Evolutionary conservation across 2,888 invertebrate genomes (phyloP), one percentile per base, ranked within the genome.

Genomic region (Sphaeridia pumilis): DNA sequence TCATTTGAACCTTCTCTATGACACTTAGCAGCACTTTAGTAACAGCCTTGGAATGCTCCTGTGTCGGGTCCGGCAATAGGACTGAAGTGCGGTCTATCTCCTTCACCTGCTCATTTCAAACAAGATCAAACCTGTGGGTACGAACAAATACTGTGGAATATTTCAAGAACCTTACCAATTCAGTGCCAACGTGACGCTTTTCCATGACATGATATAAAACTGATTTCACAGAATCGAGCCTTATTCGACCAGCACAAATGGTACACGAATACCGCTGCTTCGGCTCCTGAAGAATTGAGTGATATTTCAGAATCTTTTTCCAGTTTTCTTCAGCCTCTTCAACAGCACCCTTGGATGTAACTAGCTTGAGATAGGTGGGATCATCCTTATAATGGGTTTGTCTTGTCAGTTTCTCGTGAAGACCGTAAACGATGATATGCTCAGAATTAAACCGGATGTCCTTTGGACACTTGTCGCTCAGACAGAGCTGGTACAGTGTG

Each of bases 381-480:
- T n/a, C n/a, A n/a, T n/a, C n/a, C n/a, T n/a, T n/a, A n/a, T n/a
- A n/a, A n/a, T n/a, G n/a, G n/a, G n/a, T n/a, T n/a, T n/a, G n/a
- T n/a, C n/a, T n/a, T n/a, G n/a, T n/a, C n/a, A n/a, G 14, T 12
- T 22, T 22, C 24, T 22, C 22, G 10, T 20, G 12, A 2, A n/a
- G 1, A 34, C 10, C 34, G 35, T 47, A 47, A n/a, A 31, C 14
- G 14, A 47, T 47, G 35, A 47, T 35, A 22, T 12, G 21, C 24
- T 47, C 47, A 22, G 35, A 47, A 4, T 47, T 21, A 35, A 47
- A 47, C 12, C 36, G 20, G 22, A 47, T 22, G 24, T 47, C 47
- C 14, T 25, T 20, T 10, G 47, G 47, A 14, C 35, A 35, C 12
- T 35, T 17, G 4, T n/a, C 7, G 12, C n/a, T n/a, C 5, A 20